phyloP scores from a whole-genome alignment of 2,113 vertebrate genomes.

The Euleptes europaea region DNA sequence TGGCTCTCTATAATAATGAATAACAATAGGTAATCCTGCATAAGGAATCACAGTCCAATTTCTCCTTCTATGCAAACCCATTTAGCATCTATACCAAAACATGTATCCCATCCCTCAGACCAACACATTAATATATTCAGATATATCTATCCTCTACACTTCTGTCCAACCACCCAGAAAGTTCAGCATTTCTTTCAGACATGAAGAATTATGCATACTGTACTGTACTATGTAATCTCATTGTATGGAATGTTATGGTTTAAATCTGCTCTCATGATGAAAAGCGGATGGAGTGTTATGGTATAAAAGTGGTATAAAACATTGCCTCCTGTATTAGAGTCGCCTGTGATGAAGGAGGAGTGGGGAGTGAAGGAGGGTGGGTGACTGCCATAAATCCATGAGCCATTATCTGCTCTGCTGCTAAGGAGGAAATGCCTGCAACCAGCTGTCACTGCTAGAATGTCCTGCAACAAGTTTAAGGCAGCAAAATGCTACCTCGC shows the following conservation, averaged over 20 bases:
- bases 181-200: rapidly evolving
- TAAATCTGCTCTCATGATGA: background rate
- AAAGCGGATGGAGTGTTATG: slow-evolving; percentile 7
- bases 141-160: background rate
- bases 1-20: too few species aligned
- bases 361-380: background rate
- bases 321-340: background rate
- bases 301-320: background rate
- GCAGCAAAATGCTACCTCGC: background rate
- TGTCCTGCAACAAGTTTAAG: slow-evolving; percentile 23
- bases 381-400: background rate
- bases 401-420: slow-evolving; percentile 19
- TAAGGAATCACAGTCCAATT: rapidly evolving
- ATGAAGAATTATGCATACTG: background rate
- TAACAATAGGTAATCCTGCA: background rate
- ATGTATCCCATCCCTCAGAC: too few species aligned
- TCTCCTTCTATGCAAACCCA: background rate
- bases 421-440: background rate
- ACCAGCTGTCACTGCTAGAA: slow-evolving; percentile 3
- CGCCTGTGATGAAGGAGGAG: background rate
- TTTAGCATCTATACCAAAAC: background rate
- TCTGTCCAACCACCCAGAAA: background rate
- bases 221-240: rapidly evolving
- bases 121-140: background rate
- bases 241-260: background rate